Percentiles rank a stretch among this genome's conserved stretches.
These are phyloP conservation scores for Apogon talboti DNA, from an alignment of 2,797 vertebrate genomes.

Conservation along the genomic window DNA sequence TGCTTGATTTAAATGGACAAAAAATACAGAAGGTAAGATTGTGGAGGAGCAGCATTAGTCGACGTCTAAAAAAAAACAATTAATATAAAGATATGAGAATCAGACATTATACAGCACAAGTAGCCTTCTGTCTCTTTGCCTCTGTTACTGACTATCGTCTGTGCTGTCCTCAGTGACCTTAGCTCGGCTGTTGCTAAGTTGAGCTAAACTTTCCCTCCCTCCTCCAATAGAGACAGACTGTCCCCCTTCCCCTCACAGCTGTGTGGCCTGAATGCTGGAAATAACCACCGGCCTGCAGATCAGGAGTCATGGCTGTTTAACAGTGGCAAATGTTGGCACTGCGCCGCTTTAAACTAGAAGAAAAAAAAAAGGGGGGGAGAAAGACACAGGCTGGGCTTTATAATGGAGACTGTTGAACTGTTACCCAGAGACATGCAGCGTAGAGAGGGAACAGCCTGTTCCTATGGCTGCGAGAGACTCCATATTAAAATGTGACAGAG, in stretches of 20 bases:
- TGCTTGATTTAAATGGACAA: no score
- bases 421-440: constrained; percentile 4
- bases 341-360: constrained; percentile 40
- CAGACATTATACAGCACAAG: constrained; percentile 8
- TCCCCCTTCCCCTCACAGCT: constrained; percentile 76
- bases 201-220: constrained; percentile 69
- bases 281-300: constrained; percentile 75
- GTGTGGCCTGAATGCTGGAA: constrained; percentile 81
- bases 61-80: not conserved
- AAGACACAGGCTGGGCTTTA: constrained; percentile 31
- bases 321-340: constrained; percentile 71
- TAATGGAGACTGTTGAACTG: constrained; percentile 9
- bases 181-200: constrained; percentile 68
- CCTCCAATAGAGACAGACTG: constrained; percentile 68
- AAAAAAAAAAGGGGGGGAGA: constrained; percentile 16
- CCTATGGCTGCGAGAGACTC: not conserved
- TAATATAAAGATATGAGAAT: not conserved
- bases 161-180: constrained; percentile 71
- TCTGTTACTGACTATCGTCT: constrained; percentile 29
- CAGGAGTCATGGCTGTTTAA: constrained; percentile 76
- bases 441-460: not conserved
- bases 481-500: not conserved
- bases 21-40: no score
- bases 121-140: constrained; percentile 22
- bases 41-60: not conserved